These are phyloP conservation scores for Trissolcus japonicus DNA, from an alignment of 2,888 invertebrate species.

Conservation along the genomic window DNA sequence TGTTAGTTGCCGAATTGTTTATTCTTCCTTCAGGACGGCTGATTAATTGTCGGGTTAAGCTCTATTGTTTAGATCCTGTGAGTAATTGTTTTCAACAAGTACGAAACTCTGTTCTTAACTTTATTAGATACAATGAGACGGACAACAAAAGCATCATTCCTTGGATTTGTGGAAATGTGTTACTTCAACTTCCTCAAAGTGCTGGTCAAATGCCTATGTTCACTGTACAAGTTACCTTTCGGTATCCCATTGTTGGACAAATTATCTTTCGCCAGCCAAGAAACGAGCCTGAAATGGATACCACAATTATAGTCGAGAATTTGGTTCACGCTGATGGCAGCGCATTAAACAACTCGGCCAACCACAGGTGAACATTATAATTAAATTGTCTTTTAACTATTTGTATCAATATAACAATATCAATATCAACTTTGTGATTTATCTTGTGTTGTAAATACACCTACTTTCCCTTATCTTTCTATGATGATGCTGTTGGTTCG, in stretches of 20 bases:
- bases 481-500: no score
- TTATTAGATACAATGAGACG: conserved; percentile 77
- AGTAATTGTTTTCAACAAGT: conserved; percentile 12
- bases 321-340: conserved; percentile 92
- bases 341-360: conserved; percentile 83
- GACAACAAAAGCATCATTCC: conserved; percentile 76
- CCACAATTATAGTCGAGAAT: conserved; percentile 88
- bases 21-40: not conserved
- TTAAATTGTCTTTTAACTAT: conserved; percentile 22
- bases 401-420: conserved; percentile 19
- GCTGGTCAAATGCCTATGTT: conserved; percentile 84
- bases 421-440: not conserved
- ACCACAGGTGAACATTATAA: conserved; percentile 77
- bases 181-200: conserved; percentile 81
- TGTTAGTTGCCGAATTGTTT: not conserved
- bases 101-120: conserved; percentile 36
- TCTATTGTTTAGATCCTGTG: conserved; percentile 18
- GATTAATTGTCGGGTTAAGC: not conserved
- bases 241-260: conserved; percentile 92
- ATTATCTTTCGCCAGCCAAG: conserved; percentile 88
- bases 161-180: conserved; percentile 82
- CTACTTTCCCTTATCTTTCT: no score
- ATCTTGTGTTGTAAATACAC: no score
- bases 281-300: conserved; percentile 89
- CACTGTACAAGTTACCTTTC: conserved; percentile 88